These are phyloP conservation scores for Diachasma alloeum DNA, from an alignment of 1,140 invertebrate species.

Conservation along the genomic window DNA sequence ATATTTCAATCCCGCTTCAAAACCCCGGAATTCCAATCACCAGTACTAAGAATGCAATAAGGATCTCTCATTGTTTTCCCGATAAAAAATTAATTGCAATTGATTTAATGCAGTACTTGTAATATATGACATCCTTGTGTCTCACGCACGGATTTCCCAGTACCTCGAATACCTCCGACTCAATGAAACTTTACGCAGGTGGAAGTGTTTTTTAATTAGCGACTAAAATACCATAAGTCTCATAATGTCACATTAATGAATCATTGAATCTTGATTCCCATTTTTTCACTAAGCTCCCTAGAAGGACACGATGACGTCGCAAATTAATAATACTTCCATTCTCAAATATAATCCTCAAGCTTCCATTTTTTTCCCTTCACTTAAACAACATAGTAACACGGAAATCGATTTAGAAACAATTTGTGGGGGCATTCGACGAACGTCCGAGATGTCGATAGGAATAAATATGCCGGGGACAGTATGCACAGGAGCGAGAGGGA, in stretches of 20 bases:
- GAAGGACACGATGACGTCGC: background rate
- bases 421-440: background rate
- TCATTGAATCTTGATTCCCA: slow-evolving; percentile 5
- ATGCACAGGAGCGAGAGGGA: background rate
- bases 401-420: slow-evolving; percentile 25
- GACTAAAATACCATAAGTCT: background rate
- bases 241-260: background rate
- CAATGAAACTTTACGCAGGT: background rate
- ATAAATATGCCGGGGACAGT: slow-evolving; percentile 7
- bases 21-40: background rate
- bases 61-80: background rate
- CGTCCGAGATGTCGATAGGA: background rate
- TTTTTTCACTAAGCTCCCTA: background rate
- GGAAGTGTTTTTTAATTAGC: slow-evolving; percentile 9
- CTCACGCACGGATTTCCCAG: background rate
- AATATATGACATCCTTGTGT: background rate
- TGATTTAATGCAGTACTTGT: background rate
- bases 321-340: background rate
- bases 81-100: background rate
- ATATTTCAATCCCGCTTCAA: background rate
- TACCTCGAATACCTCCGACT: background rate
- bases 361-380: background rate
- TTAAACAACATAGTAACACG: slow-evolving; percentile 35
- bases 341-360: background rate
- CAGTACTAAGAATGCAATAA: slow-evolving; percentile 1